These are phyloP conservation scores for Trissolcus brochymenae DNA, from an alignment of 2,888 invertebrate species.

Conservation along the genomic window DNA sequence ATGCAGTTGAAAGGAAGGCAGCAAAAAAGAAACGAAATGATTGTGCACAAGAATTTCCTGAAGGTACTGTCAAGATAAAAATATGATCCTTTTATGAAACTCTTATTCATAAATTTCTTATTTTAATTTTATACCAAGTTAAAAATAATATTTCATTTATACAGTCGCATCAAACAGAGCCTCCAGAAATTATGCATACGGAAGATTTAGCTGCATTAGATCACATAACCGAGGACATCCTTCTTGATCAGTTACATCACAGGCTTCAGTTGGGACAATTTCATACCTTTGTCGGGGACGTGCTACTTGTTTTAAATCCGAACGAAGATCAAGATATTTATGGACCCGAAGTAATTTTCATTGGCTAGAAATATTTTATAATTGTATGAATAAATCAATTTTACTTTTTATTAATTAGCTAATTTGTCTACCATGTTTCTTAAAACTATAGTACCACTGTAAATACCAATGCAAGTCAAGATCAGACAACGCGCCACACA, in stretches of 20 bases:
- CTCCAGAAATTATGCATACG: slow-evolving; percentile 85
- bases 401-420: too few species aligned
- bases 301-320: slow-evolving; percentile 87
- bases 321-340: slow-evolving; percentile 86
- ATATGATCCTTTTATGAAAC: too few species aligned
- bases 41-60: slow-evolving; percentile 72
- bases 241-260: slow-evolving; percentile 83
- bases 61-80: slow-evolving; percentile 65
- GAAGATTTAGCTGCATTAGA: slow-evolving; percentile 91
- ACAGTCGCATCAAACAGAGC: slow-evolving; percentile 72
- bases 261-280: slow-evolving; percentile 83
- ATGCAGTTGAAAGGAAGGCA: slow-evolving; percentile 78
- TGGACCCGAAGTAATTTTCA: slow-evolving; percentile 80
- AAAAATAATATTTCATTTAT: not conserved
- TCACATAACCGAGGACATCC: slow-evolving; percentile 83
- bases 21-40: slow-evolving; percentile 78
- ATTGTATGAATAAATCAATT: too few species aligned
- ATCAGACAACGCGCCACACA: slow-evolving; percentile 93
- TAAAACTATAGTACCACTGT: slow-evolving; percentile 81
- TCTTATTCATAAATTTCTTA: too few species aligned
- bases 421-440: slow-evolving; percentile 3
- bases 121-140: too few species aligned
- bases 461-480: slow-evolving; percentile 90
- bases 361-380: too few species aligned
- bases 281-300: slow-evolving; percentile 89